Base-by-base conservation (phyloP, 2,113 vertebrate species). In the Toxostoma redivivum region DNA sequence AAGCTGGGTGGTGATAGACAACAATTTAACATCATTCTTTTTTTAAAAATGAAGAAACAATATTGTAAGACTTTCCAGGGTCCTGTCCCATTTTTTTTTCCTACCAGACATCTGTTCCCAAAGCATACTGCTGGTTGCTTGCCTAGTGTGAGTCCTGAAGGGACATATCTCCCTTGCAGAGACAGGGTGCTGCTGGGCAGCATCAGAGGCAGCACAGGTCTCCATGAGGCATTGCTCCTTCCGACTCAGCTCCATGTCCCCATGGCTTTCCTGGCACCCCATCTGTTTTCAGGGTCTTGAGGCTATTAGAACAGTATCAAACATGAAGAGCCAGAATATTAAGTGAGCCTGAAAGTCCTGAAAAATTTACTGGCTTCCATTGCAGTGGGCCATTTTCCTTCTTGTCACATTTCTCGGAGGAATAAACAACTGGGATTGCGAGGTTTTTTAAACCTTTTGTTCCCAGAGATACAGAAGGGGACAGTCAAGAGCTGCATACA, bases 151-250 rank as follows among this genome's bases (percentile, higher is more conserved):
- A 44, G 24, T 20, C 56, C 54, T 70, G 21, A 31, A 24, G 2
- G 2, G 44, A 77, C 64, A 10, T 6, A 3, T 2, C 10, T 57
- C 28, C 44, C 19, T 60, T 38, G 24, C 54, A 27, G 50, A 38
- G 8, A 3, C 33, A 21, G 38, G 30, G 10, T 38, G 35, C 33
- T 81, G 47, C 57, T 69, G 48, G 38, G 64, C 33, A 54, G 37
- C 15, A 1, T 9, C 2, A 2, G 19, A 9, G 27, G 27, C 24
- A 61, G 16, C 0, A 0, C 1, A 1, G 56, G 15, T 66, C 38
- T 71, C 42, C 15, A 7, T 0, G 2, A 42, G 38, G 28, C 10
- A 15, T 42, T 51, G 27, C 60, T 48, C 37, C 37, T 83, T 65
- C 62, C 3, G 5, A 53, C 15, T 37, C 24, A 22, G 17, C 22